A percentile compares a stretch with the other conserved stretches of the same genome.
Conservation (phyloP, 2,797 vertebrate genomes). For the Molossus molossus region DNA sequence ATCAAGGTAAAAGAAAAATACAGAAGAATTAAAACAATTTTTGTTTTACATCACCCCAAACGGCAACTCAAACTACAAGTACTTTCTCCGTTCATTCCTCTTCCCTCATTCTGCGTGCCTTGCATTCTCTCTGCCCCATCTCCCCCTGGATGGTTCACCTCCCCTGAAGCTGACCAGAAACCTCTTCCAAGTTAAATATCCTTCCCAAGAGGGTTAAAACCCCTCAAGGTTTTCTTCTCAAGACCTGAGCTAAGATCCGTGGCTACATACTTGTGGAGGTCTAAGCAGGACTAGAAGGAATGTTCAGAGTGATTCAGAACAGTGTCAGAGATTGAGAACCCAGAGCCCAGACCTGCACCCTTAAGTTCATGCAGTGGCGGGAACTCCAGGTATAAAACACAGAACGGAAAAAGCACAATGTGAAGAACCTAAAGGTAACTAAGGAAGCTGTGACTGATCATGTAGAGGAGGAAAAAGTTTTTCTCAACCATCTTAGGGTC, state of each 20-base stretch:
- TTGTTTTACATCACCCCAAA: constrained; percentile 12
- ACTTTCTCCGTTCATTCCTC: background rate
- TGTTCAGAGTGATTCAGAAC: background rate
- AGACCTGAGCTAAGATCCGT: background rate
- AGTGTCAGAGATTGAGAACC: background rate
- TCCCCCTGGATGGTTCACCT: constrained; percentile 4
- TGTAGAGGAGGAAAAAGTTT: background rate
- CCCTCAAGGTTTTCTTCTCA: background rate
- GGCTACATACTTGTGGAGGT: background rate
- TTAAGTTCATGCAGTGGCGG: background rate
- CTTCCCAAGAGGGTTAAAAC: constrained; percentile 26
- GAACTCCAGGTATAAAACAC: background rate
- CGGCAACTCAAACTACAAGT: background rate
- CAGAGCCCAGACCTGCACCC: background rate
- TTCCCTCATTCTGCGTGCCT: background rate
- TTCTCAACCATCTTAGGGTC: background rate
- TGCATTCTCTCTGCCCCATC: background rate
- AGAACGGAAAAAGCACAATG: background rate
- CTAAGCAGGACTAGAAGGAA: background rate
- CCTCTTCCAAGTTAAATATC: constrained; percentile 2
- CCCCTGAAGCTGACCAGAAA: constrained; percentile 1
- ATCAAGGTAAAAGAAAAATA: constrained; percentile 42
- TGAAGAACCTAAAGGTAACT: background rate
- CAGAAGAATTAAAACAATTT: background rate
- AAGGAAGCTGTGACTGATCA: background rate